These are phyloP conservation scores for Eurystomus gularis DNA, from an alignment of 2,113 vertebrate genomes.

Conservation along the genomic window DNA sequence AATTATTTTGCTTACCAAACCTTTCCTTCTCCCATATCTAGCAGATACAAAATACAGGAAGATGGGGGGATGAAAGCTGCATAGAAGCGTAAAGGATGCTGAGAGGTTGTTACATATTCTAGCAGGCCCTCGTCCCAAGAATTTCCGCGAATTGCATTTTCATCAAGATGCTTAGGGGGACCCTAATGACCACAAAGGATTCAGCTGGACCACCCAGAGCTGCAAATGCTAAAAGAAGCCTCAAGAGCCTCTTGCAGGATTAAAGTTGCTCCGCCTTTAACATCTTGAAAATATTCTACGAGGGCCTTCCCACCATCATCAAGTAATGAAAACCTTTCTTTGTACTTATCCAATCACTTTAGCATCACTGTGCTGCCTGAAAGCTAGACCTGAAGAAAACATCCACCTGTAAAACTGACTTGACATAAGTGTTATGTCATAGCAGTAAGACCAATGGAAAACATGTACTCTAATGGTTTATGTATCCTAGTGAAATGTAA, in stretches of 20 bases:
- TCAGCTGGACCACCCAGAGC: constrained; percentile 46
- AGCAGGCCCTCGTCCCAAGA: not conserved
- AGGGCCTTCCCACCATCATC: not conserved
- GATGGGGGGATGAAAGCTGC: not conserved
- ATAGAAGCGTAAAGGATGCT: not conserved
- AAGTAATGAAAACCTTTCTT: constrained; percentile 37
- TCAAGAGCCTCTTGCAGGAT: constrained; percentile 55
- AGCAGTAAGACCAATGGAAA: not conserved
- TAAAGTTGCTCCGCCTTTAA: constrained; percentile 30
- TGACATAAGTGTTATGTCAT: not conserved
- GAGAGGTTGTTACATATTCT: constrained; percentile 25
- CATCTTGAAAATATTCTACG: constrained; percentile 34
- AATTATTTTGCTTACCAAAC: not conserved
- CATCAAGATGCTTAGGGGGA: constrained; percentile 38
- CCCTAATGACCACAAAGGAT: constrained; percentile 30
- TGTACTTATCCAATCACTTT: constrained; percentile 11
- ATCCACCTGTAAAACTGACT: not conserved
- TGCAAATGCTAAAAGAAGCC: constrained; percentile 20
- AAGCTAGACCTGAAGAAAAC: not conserved
- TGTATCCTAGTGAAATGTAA: not conserved
- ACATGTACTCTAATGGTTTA: not conserved
- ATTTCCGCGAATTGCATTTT: constrained; percentile 40
- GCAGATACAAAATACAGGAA: not conserved
- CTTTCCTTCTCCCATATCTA: not conserved
- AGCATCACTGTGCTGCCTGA: not conserved